Percentiles rank a stretch among this genome's conserved stretches.
phyloP scores from a whole-genome alignment of 2,113 vertebrate genomes.

The Capreolus pygargus region DNA sequence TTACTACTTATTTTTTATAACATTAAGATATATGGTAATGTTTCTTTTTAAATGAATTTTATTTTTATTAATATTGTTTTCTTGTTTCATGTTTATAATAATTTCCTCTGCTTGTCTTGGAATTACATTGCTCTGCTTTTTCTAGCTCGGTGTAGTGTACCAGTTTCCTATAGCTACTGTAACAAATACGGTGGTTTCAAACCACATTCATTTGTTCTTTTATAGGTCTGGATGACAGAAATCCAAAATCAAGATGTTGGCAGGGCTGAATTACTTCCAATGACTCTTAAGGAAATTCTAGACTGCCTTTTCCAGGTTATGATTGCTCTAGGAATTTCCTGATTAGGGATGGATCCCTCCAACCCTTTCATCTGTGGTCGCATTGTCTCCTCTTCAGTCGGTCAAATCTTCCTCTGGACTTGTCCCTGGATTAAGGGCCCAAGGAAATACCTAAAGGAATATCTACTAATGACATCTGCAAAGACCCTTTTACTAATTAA shows the following conservation, averaged over 20 bases:
- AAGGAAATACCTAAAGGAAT: not conserved
- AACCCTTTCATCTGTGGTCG: not conserved
- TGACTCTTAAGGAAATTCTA: not conserved
- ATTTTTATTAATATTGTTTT: not conserved
- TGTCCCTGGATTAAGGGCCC: not conserved
- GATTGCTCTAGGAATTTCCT: not conserved
- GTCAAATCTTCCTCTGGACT: not conserved
- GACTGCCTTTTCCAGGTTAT: not conserved
- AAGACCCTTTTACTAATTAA: not conserved
- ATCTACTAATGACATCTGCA: not conserved
- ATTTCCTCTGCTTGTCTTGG: not conserved
- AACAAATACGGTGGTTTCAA: not conserved
- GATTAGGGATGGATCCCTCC: not conserved
- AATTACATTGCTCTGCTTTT: not conserved
- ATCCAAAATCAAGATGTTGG: not conserved
- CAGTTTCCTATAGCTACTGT: not conserved
- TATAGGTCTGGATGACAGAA: not conserved
- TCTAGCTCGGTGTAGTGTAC: not conserved
- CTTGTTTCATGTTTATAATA: not conserved
- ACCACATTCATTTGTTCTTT: not conserved
- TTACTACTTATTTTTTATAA: not conserved
- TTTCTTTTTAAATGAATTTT: not conserved
- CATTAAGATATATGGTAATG: not conserved
- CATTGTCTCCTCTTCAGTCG: not conserved
- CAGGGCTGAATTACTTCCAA: not conserved